These are phyloP conservation scores for Noctuana brunneofusca DNA, from an alignment of 2,888 invertebrate species.

Conservation along the genomic window DNA sequence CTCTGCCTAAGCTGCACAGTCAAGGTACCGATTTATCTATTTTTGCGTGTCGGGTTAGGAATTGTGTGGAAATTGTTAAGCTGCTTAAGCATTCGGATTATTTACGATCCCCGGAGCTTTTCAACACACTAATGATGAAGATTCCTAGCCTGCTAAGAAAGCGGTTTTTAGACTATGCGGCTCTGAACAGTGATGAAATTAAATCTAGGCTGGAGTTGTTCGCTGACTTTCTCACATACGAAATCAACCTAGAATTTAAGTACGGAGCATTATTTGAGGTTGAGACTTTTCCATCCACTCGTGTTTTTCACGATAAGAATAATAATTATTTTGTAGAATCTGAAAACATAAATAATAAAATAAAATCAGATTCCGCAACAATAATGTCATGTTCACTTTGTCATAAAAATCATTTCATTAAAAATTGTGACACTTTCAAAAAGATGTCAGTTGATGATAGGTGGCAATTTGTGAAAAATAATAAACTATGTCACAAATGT, in stretches of 20 bases:
- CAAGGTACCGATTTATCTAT: constrained; percentile 5
- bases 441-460: not conserved
- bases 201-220: constrained; percentile 2
- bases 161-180: not conserved
- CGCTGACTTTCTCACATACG: not conserved
- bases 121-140: constrained; percentile 1
- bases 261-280: constrained; percentile 1
- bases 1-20: not conserved
- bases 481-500: constrained; percentile 1
- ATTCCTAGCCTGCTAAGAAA: not conserved
- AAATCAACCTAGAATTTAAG: not conserved
- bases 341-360: not conserved
- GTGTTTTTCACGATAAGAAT: not conserved
- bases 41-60: not conserved
- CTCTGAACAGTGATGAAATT: not conserved
- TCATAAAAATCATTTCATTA: constrained; percentile 8
- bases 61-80: constrained; percentile 5
- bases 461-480: constrained; percentile 6
- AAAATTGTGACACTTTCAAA: constrained; percentile 3
- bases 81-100: constrained; percentile 7
- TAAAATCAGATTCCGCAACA: not conserved
- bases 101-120: not conserved
- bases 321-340: not conserved
- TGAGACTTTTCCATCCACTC: not conserved
- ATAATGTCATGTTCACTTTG: constrained; percentile 2